These are phyloP conservation scores for Acanthochromis polyacanthus DNA, from an alignment of 2,113 vertebrate species.

Conservation along the genomic window DNA sequence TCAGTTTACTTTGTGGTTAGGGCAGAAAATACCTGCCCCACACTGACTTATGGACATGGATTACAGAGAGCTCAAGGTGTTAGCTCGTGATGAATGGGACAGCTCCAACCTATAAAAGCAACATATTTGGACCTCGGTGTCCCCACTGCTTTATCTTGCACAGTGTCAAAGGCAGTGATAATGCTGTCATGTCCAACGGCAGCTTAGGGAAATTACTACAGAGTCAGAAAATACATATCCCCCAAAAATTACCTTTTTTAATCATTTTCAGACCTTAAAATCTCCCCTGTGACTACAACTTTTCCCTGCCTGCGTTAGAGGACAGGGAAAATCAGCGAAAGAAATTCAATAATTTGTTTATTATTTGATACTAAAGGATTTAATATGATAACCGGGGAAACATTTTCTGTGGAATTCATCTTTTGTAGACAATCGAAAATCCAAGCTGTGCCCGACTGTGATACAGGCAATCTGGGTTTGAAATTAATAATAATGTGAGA, in stretches of 20 bases:
- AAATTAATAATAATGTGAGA: neutral
- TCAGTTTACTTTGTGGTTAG: slow-evolving; percentile 27
- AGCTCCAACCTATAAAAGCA: slow-evolving; percentile 63
- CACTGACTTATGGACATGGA: slow-evolving; percentile 64
- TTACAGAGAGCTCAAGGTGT: slow-evolving; percentile 57
- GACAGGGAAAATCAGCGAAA: neutral
- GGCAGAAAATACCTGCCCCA: slow-evolving; percentile 44
- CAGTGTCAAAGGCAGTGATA: slow-evolving; percentile 71
- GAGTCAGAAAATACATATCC: slow-evolving; percentile 44
- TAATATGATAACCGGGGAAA: slow-evolving; percentile 34
- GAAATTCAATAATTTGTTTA: slow-evolving; percentile 46
- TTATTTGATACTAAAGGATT: slow-evolving; percentile 49
- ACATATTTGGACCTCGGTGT: slow-evolving; percentile 70
- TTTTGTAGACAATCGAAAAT: neutral
- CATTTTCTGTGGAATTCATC: slow-evolving; percentile 15
- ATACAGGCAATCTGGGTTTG: neutral
- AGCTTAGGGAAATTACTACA: slow-evolving; percentile 70
- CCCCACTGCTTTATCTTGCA: slow-evolving; percentile 68
- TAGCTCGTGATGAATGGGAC: slow-evolving; percentile 72
- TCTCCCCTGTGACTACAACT: slow-evolving; percentile 23
- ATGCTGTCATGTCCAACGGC: slow-evolving; percentile 65
- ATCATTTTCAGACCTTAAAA: slow-evolving; percentile 47
- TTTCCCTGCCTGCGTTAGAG: slow-evolving; percentile 3
- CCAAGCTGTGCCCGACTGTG: neutral
- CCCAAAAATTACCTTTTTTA: slow-evolving; percentile 43